Percentiles rank a stretch among this genome's conserved stretches.
Evolutionary conservation across 2,113 vertebrate genomes (phyloP).

Genomic region (Zosterops japonicus): DNA sequence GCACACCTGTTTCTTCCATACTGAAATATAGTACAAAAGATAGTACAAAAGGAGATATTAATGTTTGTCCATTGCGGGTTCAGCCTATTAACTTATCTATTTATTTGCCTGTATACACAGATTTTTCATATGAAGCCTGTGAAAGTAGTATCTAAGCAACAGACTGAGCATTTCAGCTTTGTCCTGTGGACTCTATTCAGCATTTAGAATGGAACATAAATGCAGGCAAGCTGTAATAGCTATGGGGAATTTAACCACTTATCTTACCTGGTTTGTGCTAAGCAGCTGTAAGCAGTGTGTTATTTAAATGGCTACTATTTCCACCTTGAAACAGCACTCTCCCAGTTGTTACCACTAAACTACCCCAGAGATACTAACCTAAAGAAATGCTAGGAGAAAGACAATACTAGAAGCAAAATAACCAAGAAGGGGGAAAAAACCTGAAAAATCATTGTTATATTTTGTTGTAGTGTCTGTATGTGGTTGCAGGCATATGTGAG

Average conservation of each 20-base stretch:
- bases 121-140: constrained; percentile 21
- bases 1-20: background rate
- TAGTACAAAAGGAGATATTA: background rate
- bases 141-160: constrained; percentile 63
- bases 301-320: background rate
- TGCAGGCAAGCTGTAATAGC: background rate
- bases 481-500: background rate
- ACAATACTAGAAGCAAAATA: background rate
- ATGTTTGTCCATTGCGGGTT: background rate
- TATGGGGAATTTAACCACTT: background rate
- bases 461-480: background rate
- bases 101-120: background rate
- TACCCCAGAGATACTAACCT: background rate
- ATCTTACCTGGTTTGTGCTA: background rate
- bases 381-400: background rate
- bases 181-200: constrained; percentile 43
- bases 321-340: background rate
- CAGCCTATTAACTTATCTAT: background rate
- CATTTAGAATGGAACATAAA: background rate
- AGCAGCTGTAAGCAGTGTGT: background rate
- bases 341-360: background rate
- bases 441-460: background rate
- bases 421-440: background rate
- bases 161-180: constrained; percentile 17
- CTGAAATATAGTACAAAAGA: background rate